Conservation (phyloP, 1,140 invertebrate species). For the Drosophila equinoxialis region DNA sequence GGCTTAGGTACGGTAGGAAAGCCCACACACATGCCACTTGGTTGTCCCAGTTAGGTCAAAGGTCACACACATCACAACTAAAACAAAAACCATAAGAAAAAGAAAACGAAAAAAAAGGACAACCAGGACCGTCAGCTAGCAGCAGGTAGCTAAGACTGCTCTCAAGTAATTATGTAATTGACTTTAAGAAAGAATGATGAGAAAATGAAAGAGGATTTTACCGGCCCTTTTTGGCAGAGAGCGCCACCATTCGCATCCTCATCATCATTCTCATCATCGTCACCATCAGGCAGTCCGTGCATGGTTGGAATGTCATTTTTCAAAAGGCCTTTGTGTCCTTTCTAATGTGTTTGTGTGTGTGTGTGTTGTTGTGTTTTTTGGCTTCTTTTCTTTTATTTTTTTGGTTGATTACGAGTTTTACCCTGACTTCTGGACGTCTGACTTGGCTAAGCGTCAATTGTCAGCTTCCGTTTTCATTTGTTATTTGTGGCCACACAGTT, state of each 20-base stretch:
- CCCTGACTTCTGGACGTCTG: slow-evolving; percentile 1
- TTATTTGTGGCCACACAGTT: slow-evolving; percentile 41
- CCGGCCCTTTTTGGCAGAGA: slow-evolving; percentile 23
- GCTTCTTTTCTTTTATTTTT: slow-evolving; percentile 22
- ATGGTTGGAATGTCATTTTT: slow-evolving; percentile 60
- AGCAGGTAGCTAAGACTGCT: slow-evolving; percentile 55
- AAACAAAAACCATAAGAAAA: slow-evolving; percentile 27
- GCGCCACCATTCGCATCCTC: slow-evolving; percentile 28
- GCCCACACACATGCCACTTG: slow-evolving; percentile 39
- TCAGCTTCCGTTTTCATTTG: slow-evolving; percentile 68
- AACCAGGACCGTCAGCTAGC: slow-evolving; percentile 14
- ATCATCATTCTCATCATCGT: slow-evolving; percentile 3
- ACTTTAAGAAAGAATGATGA: slow-evolving; percentile 40
- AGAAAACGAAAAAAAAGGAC: slow-evolving; percentile 2
- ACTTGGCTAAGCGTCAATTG: slow-evolving; percentile 49
- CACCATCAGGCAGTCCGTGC: slow-evolving; percentile 37
- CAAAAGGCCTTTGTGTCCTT: slow-evolving; percentile 57
- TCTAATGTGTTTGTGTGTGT: neutral
- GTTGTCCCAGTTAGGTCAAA: slow-evolving; percentile 10
- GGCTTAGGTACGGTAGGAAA: slow-evolving; percentile 51
- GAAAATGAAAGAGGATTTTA: slow-evolving; percentile 22
- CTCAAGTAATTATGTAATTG: slow-evolving; percentile 76
- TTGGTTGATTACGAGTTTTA: slow-evolving; percentile 26
- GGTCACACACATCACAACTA: slow-evolving; percentile 26
- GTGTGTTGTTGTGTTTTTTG: slow-evolving; percentile 10